Evolutionary conservation across 2,888 invertebrate species (phyloP).

Genomic region (Psococerastis gibbosa): DNA sequence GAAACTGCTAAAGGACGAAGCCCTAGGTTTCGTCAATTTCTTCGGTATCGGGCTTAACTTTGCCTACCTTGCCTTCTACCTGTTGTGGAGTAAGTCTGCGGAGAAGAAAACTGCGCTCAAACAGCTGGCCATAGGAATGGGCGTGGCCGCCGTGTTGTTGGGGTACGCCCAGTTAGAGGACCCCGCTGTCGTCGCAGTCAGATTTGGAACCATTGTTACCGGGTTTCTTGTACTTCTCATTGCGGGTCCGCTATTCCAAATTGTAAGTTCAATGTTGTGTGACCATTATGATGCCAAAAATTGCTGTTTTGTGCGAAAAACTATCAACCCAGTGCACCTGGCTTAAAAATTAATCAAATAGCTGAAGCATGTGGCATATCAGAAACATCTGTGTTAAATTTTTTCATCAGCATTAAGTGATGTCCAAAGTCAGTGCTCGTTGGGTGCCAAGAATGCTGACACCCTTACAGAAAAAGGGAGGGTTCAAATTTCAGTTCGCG

Average conservation of each 20-base stretch:
- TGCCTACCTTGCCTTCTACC: constrained; percentile 45
- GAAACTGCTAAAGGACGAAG: constrained; percentile 46
- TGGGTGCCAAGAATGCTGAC: too few relatives aligned
- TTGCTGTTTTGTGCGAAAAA: too few relatives aligned
- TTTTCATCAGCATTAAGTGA: too few relatives aligned
- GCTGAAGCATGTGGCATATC: too few relatives aligned
- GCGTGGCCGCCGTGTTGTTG: constrained; percentile 37
- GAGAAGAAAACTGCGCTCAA: constrained; percentile 18
- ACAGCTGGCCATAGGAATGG: constrained; percentile 31
- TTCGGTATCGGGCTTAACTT: constrained; percentile 50
- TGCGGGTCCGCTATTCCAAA: constrained; percentile 46
- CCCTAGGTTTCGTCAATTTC: constrained; percentile 60
- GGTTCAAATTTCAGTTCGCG: too few relatives aligned
- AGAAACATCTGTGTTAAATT: too few relatives aligned
- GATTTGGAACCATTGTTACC: constrained; percentile 53
- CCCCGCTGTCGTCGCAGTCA: constrained; percentile 39
- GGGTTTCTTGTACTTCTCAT: constrained; percentile 43
- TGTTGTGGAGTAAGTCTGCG: constrained; percentile 22
- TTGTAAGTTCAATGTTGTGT: constrained; percentile 32
- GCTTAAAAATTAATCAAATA: too few relatives aligned
- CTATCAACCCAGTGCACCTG: too few relatives aligned
- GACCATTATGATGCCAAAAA: too few relatives aligned
- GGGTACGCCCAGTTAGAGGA: constrained; percentile 47
- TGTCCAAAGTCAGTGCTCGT: too few relatives aligned
- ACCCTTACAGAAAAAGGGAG: too few relatives aligned